Evolutionary conservation across 2,797 vertebrate species (phyloP).

Genomic region (Microctenopoma lineatum): DNA sequence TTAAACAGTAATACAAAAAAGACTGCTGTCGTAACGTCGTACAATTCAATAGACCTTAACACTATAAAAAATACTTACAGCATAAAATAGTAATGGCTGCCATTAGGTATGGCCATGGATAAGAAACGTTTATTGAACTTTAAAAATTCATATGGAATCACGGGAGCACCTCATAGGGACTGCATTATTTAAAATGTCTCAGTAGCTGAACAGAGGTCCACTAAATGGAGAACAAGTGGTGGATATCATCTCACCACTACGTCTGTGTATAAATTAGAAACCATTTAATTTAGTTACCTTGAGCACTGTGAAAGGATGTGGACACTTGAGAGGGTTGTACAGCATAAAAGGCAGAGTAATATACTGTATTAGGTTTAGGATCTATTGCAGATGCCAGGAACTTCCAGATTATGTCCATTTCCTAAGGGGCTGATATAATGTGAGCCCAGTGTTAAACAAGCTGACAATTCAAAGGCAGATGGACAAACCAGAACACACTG

Average conservation of each 20-base stretch:
- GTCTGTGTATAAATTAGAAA: conserved; percentile 41
- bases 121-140: conserved; percentile 78
- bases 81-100: conserved; percentile 68
- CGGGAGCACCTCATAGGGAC: conserved; percentile 56
- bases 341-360: conserved; percentile 1
- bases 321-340: conserved; percentile 6
- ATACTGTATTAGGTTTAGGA: conserved; percentile 35
- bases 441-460: conserved; percentile 27
- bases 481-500: not conserved
- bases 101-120: conserved; percentile 70
- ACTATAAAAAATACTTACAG: conserved; percentile 41
- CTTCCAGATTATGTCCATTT: conserved; percentile 35
- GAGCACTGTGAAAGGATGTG: conserved; percentile 20
- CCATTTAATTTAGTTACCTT: conserved; percentile 41
- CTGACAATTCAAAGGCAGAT: conserved; percentile 14
- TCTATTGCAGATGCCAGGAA: conserved; percentile 25
- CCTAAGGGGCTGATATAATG: not conserved
- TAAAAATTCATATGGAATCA: conserved; percentile 77
- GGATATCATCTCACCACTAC: conserved; percentile 39
- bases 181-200: conserved; percentile 75
- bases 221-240: conserved; percentile 58
- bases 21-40: conserved; percentile 8
- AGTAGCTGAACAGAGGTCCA: conserved; percentile 51
- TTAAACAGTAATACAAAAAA: conserved; percentile 17
- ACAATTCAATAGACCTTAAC: conserved; percentile 35